These are phyloP conservation scores for Trichogramma evanescens DNA, from an alignment of 2,888 invertebrate species.

Conservation along the genomic window DNA sequence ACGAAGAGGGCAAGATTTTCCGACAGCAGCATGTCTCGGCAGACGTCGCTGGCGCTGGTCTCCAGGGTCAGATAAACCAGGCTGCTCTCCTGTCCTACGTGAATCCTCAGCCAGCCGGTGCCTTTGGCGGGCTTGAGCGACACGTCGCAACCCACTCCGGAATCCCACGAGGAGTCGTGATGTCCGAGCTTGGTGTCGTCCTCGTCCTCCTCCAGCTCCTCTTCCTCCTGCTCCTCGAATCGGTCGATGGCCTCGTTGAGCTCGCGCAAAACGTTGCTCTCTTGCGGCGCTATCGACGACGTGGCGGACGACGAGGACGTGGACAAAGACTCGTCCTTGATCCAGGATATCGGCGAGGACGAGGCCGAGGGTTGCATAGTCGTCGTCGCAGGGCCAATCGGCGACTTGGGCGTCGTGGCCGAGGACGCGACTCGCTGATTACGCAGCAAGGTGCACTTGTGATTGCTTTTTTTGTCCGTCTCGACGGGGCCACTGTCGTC, in stretches of 20 bases:
- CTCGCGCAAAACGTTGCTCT: conserved; percentile 33
- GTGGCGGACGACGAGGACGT: conserved; percentile 14
- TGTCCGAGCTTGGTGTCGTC: conserved; percentile 18
- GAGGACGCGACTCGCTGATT: not conserved
- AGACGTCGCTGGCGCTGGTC: conserved; percentile 51
- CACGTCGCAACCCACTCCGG: conserved; percentile 51
- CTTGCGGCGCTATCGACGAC: not conserved
- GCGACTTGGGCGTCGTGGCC: not conserved
- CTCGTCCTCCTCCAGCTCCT: not conserved
- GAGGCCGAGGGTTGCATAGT: not conserved
- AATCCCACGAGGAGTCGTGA: conserved; percentile 43
- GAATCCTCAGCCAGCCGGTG: conserved; percentile 59
- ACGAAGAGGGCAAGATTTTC: conserved; percentile 42
- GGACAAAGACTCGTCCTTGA: not conserved
- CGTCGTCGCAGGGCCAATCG: not conserved
- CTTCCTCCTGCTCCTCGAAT: conserved; percentile 35
- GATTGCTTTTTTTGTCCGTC: not conserved
- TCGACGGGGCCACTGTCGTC: not conserved
- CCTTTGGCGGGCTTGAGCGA: conserved; percentile 24
- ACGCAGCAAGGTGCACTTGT: not conserved
- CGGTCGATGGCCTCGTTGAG: conserved; percentile 40
- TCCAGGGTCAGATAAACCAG: conserved; percentile 55
- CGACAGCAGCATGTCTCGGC: conserved; percentile 50
- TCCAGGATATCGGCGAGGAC: conserved; percentile 11
- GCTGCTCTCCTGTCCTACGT: conserved; percentile 56